phyloP scores from a whole-genome alignment of 2,113 vertebrate species.

The Peromyscus leucopus region DNA sequence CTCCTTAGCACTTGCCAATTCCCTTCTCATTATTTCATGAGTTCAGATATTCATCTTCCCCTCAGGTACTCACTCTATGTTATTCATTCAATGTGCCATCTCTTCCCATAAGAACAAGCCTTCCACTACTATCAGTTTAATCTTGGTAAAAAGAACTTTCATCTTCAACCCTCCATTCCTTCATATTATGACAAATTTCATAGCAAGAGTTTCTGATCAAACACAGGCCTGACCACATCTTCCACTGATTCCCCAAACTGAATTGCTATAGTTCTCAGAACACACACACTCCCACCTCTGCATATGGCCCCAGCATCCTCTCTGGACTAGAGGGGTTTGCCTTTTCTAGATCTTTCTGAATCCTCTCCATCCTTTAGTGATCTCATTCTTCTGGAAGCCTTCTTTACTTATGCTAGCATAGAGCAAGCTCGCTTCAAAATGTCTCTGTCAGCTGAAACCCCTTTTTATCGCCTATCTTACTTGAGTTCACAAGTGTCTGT shows the following conservation, averaged over 20 bases:
- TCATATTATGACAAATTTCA: background rate
- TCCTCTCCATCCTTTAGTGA: background rate
- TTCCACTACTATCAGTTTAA: background rate
- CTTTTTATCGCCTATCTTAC: background rate
- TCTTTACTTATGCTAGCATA: background rate
- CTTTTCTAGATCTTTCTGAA: background rate
- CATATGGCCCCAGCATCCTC: background rate
- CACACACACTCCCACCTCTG: background rate
- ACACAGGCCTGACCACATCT: background rate
- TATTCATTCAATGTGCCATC: fast-evolving
- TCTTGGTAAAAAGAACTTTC: background rate
- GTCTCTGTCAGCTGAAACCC: background rate
- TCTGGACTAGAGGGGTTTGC: background rate
- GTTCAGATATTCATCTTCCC: background rate
- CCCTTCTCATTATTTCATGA: fast-evolving
- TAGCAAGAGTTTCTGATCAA: background rate
- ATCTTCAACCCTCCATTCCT: background rate
- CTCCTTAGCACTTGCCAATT: background rate
- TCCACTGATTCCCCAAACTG: background rate
- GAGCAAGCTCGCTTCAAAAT: background rate
- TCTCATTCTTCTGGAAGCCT: background rate
- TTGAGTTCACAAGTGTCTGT: background rate
- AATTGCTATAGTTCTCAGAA: background rate
- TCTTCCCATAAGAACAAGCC: background rate
- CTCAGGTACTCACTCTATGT: background rate